Evolutionary conservation across 2,113 vertebrate genomes (phyloP), one percentile per base, ranked within the genome.

Genomic region (Haemorhous mexicanus): DNA sequence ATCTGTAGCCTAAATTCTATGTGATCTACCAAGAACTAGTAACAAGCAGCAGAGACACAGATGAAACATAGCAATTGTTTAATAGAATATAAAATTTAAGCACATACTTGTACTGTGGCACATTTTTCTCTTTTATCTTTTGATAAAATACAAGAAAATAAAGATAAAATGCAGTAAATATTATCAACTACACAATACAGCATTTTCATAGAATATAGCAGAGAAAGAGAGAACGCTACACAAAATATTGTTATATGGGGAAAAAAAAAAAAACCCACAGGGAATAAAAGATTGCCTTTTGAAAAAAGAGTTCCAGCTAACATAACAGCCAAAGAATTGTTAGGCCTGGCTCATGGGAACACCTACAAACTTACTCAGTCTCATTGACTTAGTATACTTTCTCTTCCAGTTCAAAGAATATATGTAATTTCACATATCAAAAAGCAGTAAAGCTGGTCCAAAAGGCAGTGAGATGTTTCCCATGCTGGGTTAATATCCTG

Each of bases 351-450:
- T 87, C 58, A 72, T 16, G 26, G 78, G 44, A 87, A 93, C 69
- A 84, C 77, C 56, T 75, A 79, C 58, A 82, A 53, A 89, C 13
- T 8, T 44, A 72, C 73, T 61, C 47, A 78, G 52, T 79, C 58
- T 89, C 61, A 59, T 13, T 84, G 91, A 73, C 49, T 87, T 58
- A 87, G 64, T 37, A 35, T 16, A 94, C 20, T 76, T 93, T 41
- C 50, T 93, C 76, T 97, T 95, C 92, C 92, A 69, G 63, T 90
- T 94, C 83, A 89, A 73, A 86, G 88, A 61, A 88, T 53, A 93
- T 69, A 88, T 86, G 90, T 67, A 95, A 97, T 97, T 97, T 95
- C 95, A 97, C 88, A 93, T 93, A 90, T 84, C 92, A 97, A 90
- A 92, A 95, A 88, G 63, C 89, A 86, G 64, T 69, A 94, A 84